phyloP scores from a whole-genome alignment of 2,113 vertebrate genomes.

The Onychostoma macrolepis region DNA sequence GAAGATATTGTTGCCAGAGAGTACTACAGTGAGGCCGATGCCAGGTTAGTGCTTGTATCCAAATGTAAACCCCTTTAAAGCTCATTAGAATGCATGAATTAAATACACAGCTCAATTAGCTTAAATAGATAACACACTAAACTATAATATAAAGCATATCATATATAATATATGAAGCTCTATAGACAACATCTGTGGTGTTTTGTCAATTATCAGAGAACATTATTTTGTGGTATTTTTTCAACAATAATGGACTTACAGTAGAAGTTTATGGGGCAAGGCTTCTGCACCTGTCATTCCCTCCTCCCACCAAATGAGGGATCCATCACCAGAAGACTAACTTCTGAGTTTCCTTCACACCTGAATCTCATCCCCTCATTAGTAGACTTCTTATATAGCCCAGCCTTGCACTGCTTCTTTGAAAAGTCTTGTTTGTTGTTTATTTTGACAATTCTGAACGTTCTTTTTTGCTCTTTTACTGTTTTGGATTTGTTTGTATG shows the following conservation, averaged over 20 bases:
- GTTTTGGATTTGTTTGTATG: neutral
- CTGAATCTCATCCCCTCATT: neutral
- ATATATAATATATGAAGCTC: neutral
- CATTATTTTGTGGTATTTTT: neutral
- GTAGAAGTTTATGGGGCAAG: neutral
- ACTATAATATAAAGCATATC: neutral
- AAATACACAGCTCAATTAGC: neutral
- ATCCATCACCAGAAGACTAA: neutral
- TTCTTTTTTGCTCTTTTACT: neutral
- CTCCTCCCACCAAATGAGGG: neutral
- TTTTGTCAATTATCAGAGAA: neutral
- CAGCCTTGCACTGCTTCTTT: neutral
- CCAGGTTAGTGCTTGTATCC: constrained; percentile 83
- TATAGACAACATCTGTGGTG: neutral
- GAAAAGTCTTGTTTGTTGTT: neutral
- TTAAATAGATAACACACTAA: neutral
- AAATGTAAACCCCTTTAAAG: neutral
- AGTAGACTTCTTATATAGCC: neutral
- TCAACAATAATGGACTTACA: neutral
- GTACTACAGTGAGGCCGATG: constrained; percentile 93
- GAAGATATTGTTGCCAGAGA: constrained; percentile 93
- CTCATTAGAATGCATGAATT: neutral
- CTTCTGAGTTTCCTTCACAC: neutral
- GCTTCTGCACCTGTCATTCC: neutral
- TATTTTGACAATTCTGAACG: neutral